These are phyloP conservation scores for Gnathonemus echidnorhynchus DNA, from an alignment of 2,113 vertebrate species.

Conservation along the genomic window DNA sequence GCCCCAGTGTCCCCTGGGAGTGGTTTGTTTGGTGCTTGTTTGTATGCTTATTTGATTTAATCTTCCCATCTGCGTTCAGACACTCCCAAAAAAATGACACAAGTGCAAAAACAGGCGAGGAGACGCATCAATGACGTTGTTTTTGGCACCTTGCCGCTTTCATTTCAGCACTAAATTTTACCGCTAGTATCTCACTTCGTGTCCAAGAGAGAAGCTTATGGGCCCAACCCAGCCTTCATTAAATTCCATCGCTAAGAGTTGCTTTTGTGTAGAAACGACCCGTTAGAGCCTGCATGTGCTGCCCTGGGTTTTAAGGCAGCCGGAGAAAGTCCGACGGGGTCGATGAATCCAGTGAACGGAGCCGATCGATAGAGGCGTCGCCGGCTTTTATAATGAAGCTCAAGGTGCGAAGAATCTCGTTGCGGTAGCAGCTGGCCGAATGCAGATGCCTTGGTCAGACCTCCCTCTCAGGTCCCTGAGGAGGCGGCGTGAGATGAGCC, in stretches of 20 bases:
- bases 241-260: not conserved
- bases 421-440: not conserved
- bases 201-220: not conserved
- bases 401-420: not conserved
- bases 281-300: not conserved
- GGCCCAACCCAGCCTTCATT: not conserved
- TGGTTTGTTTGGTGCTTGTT: not conserved
- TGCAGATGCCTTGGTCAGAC: not conserved
- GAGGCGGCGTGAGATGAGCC: not conserved
- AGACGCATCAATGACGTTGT: not conserved
- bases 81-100: not conserved
- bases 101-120: not conserved
- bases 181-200: not conserved
- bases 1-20: not conserved
- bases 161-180: not conserved
- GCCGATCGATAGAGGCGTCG: not conserved
- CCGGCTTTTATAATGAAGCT: not conserved
- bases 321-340: not conserved
- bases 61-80: not conserved
- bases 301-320: not conserved
- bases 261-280: not conserved
- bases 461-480: not conserved
- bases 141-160: not conserved
- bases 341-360: not conserved
- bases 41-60: not conserved